A percentile compares a stretch with the other conserved stretches of the same genome.
phyloP scores from a whole-genome alignment of 30 jellyfish, hydroid and myxozoan genomes.

The Aurelia sp. region DNA sequence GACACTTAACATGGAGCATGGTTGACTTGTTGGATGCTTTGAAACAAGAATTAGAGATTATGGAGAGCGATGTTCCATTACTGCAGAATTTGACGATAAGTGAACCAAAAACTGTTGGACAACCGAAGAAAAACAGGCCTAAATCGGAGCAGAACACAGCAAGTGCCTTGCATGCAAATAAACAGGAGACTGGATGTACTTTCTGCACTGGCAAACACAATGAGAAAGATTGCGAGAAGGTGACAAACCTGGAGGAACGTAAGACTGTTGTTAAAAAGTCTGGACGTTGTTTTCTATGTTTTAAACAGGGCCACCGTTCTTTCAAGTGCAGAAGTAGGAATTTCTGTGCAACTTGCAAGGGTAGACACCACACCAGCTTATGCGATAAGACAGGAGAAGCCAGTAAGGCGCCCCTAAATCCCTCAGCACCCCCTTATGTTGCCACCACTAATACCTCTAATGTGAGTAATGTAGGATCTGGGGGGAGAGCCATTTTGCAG shows the following conservation, averaged over 20 bases:
- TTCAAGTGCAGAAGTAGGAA: constrained; percentile 1
- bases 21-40: too few species aligned
- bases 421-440: background rate
- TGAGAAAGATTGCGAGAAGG: background rate
- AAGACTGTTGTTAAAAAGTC: too few species aligned
- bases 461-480: constrained; percentile 19
- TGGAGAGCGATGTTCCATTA: too few species aligned
- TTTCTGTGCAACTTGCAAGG: background rate
- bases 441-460: constrained; percentile 12
- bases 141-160: too few species aligned
- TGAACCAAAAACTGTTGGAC: too few species aligned
- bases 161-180: too few species aligned
- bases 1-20: too few species aligned
- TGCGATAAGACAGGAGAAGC: background rate
- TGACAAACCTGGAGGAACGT: too few species aligned
- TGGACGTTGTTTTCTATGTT: background rate
- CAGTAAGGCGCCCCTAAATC: background rate
- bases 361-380: constrained; percentile 27
- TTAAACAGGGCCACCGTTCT: constrained; percentile 21
- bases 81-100: too few species aligned
- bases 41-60: too few species aligned
- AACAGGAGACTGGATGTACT: too few species aligned
- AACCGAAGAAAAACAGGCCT: too few species aligned
- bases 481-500: constrained; percentile 49
- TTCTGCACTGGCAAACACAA: background rate